Conservation (phyloP, 2,797 vertebrate species). For the Enteromius radiatus region DNA sequence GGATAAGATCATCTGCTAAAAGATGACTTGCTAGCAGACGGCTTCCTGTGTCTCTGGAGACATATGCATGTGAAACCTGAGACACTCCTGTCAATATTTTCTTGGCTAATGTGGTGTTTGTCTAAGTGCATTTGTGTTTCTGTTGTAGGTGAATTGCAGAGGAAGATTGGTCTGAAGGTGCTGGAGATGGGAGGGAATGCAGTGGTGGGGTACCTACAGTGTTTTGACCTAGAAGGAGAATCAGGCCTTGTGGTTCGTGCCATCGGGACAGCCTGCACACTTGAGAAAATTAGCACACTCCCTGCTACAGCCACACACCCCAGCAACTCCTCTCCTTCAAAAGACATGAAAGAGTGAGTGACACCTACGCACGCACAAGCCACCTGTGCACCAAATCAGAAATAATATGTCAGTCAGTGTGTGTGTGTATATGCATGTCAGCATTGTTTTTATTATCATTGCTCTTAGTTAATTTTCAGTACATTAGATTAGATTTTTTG, state of each 20-base stretch:
- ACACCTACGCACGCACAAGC: not conserved
- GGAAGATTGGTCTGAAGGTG: conserved; percentile 98
- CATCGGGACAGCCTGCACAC: conserved; percentile 96
- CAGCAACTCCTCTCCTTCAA: conserved; percentile 94
- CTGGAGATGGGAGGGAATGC: conserved; percentile 98
- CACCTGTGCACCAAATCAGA: not conserved
- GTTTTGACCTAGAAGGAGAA: conserved; percentile 98
- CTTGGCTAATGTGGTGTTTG: conserved; percentile 3
- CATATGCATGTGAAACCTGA: not conserved
- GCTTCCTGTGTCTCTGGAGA: not conserved
- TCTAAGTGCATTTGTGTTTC: conserved; percentile 17
- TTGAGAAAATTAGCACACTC: conserved; percentile 91
- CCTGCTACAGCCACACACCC: conserved; percentile 75
- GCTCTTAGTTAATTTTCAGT: conserved; percentile 9
- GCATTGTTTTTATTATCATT: not conserved
- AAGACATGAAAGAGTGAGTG: conserved; percentile 99
- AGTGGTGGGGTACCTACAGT: conserved; percentile 97
- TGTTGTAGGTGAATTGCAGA: conserved; percentile 91
- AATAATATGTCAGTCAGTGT: not conserved
- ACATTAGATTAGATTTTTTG: not conserved
- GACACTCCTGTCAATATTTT: not conserved
- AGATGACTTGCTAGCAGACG: not conserved
- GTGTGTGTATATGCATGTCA: not conserved
- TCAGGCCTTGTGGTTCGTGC: conserved; percentile 96
- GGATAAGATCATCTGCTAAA: not conserved